Percentiles rank a stretch among this genome's conserved stretches.
These are phyloP conservation scores for Heliocidaris tuberculata DNA, from an alignment of 35 echinoderm and acorn worm species.

Conservation along the genomic window DNA sequence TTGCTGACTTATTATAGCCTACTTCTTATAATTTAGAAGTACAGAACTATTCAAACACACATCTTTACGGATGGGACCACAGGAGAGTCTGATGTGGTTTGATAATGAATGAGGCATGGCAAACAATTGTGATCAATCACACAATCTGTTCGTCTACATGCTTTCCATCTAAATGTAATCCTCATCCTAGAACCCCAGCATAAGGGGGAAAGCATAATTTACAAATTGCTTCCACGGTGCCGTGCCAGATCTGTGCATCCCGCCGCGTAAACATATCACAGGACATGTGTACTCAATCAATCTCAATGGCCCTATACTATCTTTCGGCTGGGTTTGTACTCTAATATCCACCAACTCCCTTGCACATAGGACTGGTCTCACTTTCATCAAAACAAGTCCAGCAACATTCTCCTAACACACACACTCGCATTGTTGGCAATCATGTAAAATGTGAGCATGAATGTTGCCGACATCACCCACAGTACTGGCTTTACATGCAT, in stretches of 20 bases:
- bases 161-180: conserved; percentile 13
- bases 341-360: background rate
- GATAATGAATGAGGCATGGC: conserved; percentile 34
- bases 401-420: background rate
- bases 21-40: background rate
- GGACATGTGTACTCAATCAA: conserved; percentile 12
- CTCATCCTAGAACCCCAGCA: background rate
- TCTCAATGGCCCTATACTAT: background rate
- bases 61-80: background rate
- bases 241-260: background rate
- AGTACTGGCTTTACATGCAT: background rate
- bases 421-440: background rate
- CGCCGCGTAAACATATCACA: background rate
- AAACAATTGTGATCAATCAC: conserved; percentile 32
- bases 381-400: background rate
- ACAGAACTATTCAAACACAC: background rate
- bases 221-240: conserved; percentile 8
- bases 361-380: background rate
- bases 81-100: background rate
- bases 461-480: background rate
- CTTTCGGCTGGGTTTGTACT: background rate
- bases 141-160: conserved; percentile 28
- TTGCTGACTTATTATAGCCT: background rate
- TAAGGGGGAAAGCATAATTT: conserved; percentile 3
- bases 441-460: background rate